Percentiles rank a stretch among this genome's conserved stretches.
These are phyloP conservation scores for Pristionchus pacificus DNA, from an alignment of 1,140 invertebrate species.

Conservation along the genomic window DNA sequence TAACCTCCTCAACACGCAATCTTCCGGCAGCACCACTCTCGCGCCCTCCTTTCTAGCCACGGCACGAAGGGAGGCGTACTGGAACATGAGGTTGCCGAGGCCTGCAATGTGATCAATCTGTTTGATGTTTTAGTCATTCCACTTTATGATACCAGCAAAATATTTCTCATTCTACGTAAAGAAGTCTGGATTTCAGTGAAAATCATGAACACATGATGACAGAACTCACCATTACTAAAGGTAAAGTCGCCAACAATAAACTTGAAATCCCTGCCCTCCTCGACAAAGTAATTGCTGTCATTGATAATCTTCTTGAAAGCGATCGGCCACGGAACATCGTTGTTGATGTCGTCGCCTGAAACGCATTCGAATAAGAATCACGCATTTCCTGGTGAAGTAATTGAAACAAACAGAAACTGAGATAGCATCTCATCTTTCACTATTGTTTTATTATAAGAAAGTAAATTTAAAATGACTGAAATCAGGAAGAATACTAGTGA, in stretches of 20 bases:
- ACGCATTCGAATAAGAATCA: not conserved
- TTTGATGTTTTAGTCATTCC: not conserved
- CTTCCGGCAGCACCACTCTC: not conserved
- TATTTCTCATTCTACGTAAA: no score
- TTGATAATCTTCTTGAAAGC: not conserved
- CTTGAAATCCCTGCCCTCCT: not conserved
- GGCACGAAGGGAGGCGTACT: not conserved
- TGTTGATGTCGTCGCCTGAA: not conserved
- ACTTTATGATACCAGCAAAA: not conserved
- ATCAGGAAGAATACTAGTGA: not conserved
- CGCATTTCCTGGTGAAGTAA: not conserved
- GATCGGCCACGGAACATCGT: not conserved
- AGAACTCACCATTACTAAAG: not conserved
- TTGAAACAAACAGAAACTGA: not conserved
- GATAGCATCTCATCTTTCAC: not conserved
- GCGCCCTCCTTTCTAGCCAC: not conserved
- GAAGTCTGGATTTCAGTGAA: no score
- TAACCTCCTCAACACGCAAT: not conserved
- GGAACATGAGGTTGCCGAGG: not conserved
- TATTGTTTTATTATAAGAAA: no score
- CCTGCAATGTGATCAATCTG: no score
- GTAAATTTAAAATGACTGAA: not conserved
- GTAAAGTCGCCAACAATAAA: not conserved
- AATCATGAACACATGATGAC: no score
- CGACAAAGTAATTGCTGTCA: not conserved